These are phyloP conservation scores for Prochilodus magdalenae DNA, from an alignment of 2,113 vertebrate species.

Conservation along the genomic window DNA sequence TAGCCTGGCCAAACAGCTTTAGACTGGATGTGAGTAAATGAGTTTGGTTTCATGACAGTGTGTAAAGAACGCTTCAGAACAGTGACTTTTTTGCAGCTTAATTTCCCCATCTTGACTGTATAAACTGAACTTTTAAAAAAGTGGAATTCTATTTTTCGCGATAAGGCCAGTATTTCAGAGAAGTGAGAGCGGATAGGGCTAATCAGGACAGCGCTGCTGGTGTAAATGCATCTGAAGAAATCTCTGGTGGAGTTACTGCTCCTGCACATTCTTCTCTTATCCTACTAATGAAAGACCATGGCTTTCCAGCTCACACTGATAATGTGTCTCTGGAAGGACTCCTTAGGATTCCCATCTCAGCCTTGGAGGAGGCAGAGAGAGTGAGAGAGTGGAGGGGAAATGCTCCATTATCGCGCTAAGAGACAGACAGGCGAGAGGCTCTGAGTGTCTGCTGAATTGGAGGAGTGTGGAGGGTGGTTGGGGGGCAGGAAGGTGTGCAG, in stretches of 20 bases:
- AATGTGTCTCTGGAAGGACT: constrained; percentile 65
- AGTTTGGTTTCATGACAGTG: too few relatives aligned
- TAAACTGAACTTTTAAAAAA: too few relatives aligned
- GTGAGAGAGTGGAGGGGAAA: constrained; percentile 38
- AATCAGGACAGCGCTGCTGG: not conserved
- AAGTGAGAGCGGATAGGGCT: not conserved
- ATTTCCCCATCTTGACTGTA: too few relatives aligned
- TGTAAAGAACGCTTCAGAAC: too few relatives aligned
- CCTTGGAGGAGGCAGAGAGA: constrained; percentile 28
- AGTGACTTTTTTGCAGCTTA: too few relatives aligned
- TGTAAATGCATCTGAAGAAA: constrained; percentile 36
- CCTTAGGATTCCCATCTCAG: constrained; percentile 43
- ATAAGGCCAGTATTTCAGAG: not conserved
- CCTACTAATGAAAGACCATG: constrained; percentile 62
- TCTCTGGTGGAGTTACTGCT: constrained; percentile 60
- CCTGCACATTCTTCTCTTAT: constrained; percentile 76
- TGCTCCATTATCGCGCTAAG: constrained; percentile 31
- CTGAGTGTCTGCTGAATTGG: constrained; percentile 28
- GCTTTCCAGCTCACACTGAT: constrained; percentile 55
- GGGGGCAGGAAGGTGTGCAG: constrained; percentile 39
- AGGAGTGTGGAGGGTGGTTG: not conserved
- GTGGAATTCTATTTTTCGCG: too few relatives aligned
- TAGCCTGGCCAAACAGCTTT: too few relatives aligned
- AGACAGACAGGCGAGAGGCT: constrained; percentile 45
- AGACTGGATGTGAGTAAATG: too few relatives aligned